Evolutionary conservation across 2,113 vertebrate genomes (phyloP), one percentile per base, ranked within the genome.

Genomic region (Fukomys damarensis): DNA sequence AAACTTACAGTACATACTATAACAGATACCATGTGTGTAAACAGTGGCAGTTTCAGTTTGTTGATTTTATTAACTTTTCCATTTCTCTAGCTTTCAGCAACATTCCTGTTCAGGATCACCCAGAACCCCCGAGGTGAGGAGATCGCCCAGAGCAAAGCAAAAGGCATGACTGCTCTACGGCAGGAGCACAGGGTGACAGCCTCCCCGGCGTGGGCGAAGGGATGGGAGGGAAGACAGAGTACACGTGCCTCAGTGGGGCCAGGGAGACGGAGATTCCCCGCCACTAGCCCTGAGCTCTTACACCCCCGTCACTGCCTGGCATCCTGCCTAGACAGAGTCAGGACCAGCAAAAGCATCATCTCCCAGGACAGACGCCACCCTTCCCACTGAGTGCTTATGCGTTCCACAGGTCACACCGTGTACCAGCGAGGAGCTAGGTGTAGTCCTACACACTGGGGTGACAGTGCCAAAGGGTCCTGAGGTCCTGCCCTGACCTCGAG

Each of bases 171-270:
- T 35, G 56, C 11, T 11, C 63, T 0, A 1, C 28, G 16, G 30
- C 0, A 7, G 32, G n/a, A 8, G 7, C 24, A 2, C 66, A 6
- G 1, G 24, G 22, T 7, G 11, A 26, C 32, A 3, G 4, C 35
- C 52, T 2, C 14, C 28, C 17, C 0, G 2, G 9, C 3, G 0
- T 0, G 2, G 58, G 28, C 58, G 2, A 17, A 10, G 38, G 79
- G 2, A 14, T 1, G 0, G 14, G 12, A n/a, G 70, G 41, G 35
- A 52, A 46, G 14, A 61, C 14, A 3, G 35, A 28, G 35, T 7
- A 13, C 19, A 7, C 3, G 4, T 22, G 12, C 52, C 49, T 38
- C 77, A 9, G 8, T 0, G 20, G n/a, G 59, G 38, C 38, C 72
- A 41, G 43, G 65, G 13, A 41, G 22, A 74, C 72, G 8, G 72